These are phyloP conservation scores for Ptilonorhynchus violaceus DNA, from an alignment of 2,113 vertebrate genomes.

Conservation along the genomic window DNA sequence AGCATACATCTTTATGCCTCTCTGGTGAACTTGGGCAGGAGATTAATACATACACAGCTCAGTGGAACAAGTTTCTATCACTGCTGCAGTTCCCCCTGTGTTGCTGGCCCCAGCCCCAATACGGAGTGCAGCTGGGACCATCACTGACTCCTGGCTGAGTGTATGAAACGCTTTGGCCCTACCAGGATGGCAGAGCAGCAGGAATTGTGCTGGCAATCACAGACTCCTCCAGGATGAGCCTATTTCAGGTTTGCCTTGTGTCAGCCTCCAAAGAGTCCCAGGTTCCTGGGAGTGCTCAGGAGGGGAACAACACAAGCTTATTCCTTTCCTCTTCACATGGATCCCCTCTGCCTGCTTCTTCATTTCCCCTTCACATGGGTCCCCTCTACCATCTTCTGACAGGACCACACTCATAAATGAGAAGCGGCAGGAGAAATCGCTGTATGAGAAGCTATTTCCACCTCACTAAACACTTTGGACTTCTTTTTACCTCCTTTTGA, in stretches of 20 bases:
- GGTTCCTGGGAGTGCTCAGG: background rate
- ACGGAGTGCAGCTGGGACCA: background rate
- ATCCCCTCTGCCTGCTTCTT: background rate
- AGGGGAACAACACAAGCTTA: background rate
- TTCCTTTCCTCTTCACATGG: background rate
- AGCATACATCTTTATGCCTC: background rate
- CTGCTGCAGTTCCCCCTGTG: background rate
- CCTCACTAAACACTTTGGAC: background rate
- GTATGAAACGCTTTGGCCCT: fast-evolving
- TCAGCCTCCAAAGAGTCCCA: background rate
- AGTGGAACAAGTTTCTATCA: background rate
- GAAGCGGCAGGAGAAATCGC: background rate
- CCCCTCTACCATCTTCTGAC: background rate
- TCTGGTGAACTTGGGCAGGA: background rate
- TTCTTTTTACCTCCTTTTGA: background rate
- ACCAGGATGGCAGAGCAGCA: background rate
- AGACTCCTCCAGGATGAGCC: background rate
- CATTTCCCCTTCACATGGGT: background rate
- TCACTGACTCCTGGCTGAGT: background rate
- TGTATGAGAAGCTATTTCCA: background rate
- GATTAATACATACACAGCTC: background rate
- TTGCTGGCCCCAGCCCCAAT: background rate
- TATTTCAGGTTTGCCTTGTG: background rate
- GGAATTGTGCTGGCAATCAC: background rate
- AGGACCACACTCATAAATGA: background rate